Percentiles rank a stretch among this genome's conserved stretches.
Evolutionary conservation across 2,113 vertebrate genomes (phyloP).

Genomic region (Myotis yumanensis): DNA sequence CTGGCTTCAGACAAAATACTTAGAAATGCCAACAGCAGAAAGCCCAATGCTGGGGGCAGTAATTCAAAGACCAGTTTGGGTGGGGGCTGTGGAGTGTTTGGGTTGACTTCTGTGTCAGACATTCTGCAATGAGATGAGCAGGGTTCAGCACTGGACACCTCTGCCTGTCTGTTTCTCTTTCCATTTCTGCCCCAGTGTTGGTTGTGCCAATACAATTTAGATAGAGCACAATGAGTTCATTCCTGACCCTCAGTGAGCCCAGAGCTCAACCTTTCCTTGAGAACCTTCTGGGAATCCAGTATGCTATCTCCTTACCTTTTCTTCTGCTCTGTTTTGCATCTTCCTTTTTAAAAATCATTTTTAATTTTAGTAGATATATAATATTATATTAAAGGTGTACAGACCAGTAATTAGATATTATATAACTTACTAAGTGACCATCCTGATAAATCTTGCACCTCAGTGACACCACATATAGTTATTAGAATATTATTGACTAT

Average conservation of each 20-base stretch:
- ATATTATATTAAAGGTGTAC: not conserved
- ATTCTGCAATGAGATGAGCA: not conserved
- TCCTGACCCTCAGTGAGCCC: not conserved
- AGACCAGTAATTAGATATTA: not conserved
- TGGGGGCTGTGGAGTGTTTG: constrained; percentile 1
- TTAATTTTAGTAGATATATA: not conserved
- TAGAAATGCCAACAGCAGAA: constrained; percentile 33
- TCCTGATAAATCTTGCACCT: not conserved
- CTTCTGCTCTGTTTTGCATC: not conserved
- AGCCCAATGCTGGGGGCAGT: not conserved
- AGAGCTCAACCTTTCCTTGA: not conserved
- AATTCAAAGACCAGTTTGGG: not conserved
- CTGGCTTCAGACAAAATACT: not conserved
- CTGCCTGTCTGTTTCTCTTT: constrained; percentile 40
- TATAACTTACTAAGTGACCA: not conserved
- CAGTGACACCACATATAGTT: not conserved
- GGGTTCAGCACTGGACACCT: not conserved
- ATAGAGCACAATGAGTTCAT: not conserved
- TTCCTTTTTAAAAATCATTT: not conserved
- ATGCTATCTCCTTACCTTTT: not conserved
- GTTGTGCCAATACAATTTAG: not conserved
- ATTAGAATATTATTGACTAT: not conserved
- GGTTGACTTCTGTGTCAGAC: constrained; percentile 20
- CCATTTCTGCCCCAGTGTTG: not conserved
- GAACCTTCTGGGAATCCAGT: not conserved